A percentile compares a stretch with the other conserved stretches of the same genome.
These are phyloP conservation scores for Macrobrachium nipponense DNA, from an alignment of 1,140 invertebrate species.

Conservation along the genomic window DNA sequence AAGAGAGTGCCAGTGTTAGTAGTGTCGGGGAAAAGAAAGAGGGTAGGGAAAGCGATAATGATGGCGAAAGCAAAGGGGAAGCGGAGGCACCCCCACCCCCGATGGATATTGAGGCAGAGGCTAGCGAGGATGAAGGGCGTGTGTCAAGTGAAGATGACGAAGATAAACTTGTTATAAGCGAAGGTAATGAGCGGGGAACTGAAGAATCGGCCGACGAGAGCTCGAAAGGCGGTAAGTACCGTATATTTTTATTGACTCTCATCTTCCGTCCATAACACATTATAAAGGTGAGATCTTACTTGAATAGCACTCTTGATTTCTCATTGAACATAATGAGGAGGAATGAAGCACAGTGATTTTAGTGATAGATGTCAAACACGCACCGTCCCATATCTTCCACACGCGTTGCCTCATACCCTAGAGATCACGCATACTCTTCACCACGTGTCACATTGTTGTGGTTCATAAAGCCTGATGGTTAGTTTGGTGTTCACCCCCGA, in stretches of 20 bases:
- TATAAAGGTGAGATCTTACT: no score
- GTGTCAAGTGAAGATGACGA: constrained; percentile 53
- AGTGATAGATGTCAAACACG: no score
- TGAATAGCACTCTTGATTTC: no score
- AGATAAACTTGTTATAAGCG: constrained; percentile 52
- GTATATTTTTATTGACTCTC: not conserved
- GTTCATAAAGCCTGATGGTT: no score
- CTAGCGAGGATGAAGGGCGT: constrained; percentile 40
- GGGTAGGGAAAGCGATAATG: constrained; percentile 18
- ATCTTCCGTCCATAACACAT: no score
- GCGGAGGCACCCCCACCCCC: not conserved
- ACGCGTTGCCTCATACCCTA: no score
- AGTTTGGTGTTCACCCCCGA: no score
- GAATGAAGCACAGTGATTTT: no score
- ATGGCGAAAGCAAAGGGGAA: not conserved
- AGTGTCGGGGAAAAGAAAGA: constrained; percentile 14
- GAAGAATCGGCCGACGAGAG: constrained; percentile 43
- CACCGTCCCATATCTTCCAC: no score
- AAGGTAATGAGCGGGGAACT: constrained; percentile 35
- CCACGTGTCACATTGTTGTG: no score
- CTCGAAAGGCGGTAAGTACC: constrained; percentile 41
- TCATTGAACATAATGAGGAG: no score
- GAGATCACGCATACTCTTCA: no score
- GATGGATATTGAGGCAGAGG: constrained; percentile 30
- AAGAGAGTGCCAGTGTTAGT: constrained; percentile 2